Percentiles rank a stretch among this genome's conserved stretches.
These are phyloP conservation scores for Drosophila bocqueti DNA, from an alignment of 1,140 invertebrate genomes.

Conservation along the genomic window DNA sequence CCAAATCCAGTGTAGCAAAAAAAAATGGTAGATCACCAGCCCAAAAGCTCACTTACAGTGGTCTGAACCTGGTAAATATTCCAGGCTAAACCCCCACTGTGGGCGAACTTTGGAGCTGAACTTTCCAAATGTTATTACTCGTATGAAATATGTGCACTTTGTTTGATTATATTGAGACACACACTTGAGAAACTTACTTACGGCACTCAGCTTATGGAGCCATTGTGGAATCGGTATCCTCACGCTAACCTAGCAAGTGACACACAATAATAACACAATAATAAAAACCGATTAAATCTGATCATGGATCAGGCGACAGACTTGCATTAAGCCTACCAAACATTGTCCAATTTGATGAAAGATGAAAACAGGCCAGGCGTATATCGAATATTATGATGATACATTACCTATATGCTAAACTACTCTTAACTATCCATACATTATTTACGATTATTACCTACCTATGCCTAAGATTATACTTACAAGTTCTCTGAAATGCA, in stretches of 20 bases:
- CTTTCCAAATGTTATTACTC: slow-evolving; percentile 63
- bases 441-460: slow-evolving; percentile 59
- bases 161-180: slow-evolving; percentile 60
- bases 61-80: slow-evolving; percentile 18
- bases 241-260: slow-evolving; percentile 43
- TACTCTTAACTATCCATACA: slow-evolving; percentile 65
- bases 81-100: slow-evolving; percentile 12
- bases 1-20: slow-evolving; percentile 52
- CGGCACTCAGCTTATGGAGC: slow-evolving; percentile 46
- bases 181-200: slow-evolving; percentile 37
- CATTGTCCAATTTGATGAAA: slow-evolving; percentile 65
- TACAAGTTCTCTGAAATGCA: slow-evolving; percentile 75
- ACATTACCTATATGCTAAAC: slow-evolving; percentile 61
- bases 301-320: slow-evolving; percentile 71
- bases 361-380: slow-evolving; percentile 29
- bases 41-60: slow-evolving; percentile 26
- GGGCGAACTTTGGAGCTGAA: slow-evolving; percentile 15
- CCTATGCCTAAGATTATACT: slow-evolving; percentile 78
- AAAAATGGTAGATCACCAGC: slow-evolving; percentile 36
- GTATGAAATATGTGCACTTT: slow-evolving; percentile 77
- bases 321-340: slow-evolving; percentile 42
- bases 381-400: slow-evolving; percentile 60
- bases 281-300: slow-evolving; percentile 47
- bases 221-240: slow-evolving; percentile 45
- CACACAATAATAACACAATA: slow-evolving; percentile 37